Evolutionary conservation across 2,888 invertebrate species (phyloP), one percentile per base, ranked within the genome.

Genomic region (Diogma glabrata): DNA sequence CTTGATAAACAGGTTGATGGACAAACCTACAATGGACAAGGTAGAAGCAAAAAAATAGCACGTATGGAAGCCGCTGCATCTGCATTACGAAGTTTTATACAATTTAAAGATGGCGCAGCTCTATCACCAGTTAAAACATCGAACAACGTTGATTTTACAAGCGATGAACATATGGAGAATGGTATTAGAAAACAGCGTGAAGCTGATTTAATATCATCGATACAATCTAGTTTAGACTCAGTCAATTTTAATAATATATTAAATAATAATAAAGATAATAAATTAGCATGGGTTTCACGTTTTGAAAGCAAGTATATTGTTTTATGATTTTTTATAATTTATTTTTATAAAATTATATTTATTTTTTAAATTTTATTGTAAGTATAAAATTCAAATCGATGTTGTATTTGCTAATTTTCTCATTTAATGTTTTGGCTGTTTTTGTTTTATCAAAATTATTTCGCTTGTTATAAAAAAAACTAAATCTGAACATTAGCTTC

Each of bases 21-120:
- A n/a, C 73, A 75, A 60, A 71, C 70, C 65, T 79, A 69, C 66
- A 64, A 69, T 57, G 77, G 77, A 23, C 66, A 67, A 53, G 77
- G 78, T 20, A 69, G 73, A 45, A 76, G 76, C 54, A 78, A 78
- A 64, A 77, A 77, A 60, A 65, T 72, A 30, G 78, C 78, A 6
- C 72, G 75, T 55, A 72, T 72, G 57, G 73, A 73, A 58, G 77
- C 77, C 3, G 78, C 78, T 8, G 73, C 73, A 52, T 70, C 72
- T 36, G 77, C 76, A 7, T 59, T 78, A 49, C 72, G 75, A 54
- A 75, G 75, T 40, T 77, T 78, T 61, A 75, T 78, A 55, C 76
- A 78, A 61, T 75, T 77, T 57, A 75, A 76, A 58, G 71, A 72
- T 60, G 63, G 67, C 40, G 64, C 67, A 30, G 62, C 64, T 22